Base-by-base conservation (phyloP, 2,113 vertebrate species). In the Macrotus californicus region DNA sequence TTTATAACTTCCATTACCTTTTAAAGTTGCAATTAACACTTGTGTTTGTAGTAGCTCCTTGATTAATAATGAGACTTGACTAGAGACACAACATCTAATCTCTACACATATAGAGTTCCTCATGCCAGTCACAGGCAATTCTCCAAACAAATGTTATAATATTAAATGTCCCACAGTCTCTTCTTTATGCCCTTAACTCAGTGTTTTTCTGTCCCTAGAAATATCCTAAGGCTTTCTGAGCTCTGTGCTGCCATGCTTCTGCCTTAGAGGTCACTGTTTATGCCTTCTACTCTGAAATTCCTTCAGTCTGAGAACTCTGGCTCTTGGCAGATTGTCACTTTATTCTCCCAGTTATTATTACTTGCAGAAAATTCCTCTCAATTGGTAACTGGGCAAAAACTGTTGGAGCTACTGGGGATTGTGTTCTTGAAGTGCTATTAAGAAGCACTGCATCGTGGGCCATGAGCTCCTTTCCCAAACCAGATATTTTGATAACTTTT, bases 1-100 rank as follows among this genome's bases (percentile, higher is more conserved):
- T 70, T 48, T 64, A 43, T 85, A 61, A 75, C 6, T 3, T 43
- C 6, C 11, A 41, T 72, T 94, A 79, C 29, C 16, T 85, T 52
- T 76, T 69, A 86, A 89, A 69, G 22, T 91, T 64, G 41, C 41
- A 52, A 2, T 21, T 75, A 73, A 87, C 15, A 7, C 10, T 19
- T 26, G 1, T 24, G 7, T 70, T 94, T 87, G 21, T 82, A 70
- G 3, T 39, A 52, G 50, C 21, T 81, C 52, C 54, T 3, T 75
- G 41, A 26, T 75, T n/a, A 87, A 85, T 64, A 90, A 95, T 29
- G 21, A 87, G 24, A 11, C 10, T 70, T 76, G 24, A 41, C 56
- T 54, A 64, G 7, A 81, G 26, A 73, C 5, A 69, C 6, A 26
- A 13, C 22, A 39, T 61, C 4, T 16, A 24, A 61, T 36, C 22